phyloP scores from a whole-genome alignment of 2,888 invertebrate genomes.

The Phortica magna region DNA sequence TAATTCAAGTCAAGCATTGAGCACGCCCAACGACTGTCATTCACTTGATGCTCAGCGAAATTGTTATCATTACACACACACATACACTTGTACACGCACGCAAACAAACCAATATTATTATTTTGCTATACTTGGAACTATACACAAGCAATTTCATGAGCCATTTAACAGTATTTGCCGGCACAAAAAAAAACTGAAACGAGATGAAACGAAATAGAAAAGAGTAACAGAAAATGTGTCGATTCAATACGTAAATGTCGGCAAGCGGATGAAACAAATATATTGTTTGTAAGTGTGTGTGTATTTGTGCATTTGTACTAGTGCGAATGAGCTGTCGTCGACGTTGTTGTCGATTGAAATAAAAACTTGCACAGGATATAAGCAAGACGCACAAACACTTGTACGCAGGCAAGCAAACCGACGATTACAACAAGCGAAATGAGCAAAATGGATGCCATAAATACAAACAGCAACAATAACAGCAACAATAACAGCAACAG shows the following conservation, averaged over 20 bases:
- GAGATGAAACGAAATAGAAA: slow-evolving; percentile 6
- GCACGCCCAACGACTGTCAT: background rate
- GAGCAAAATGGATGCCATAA: background rate
- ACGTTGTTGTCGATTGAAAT: slow-evolving; percentile 61
- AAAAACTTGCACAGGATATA: slow-evolving; percentile 56
- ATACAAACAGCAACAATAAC: background rate
- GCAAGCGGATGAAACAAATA: slow-evolving; percentile 22
- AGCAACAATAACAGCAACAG: background rate
- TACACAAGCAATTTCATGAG: slow-evolving; percentile 66
- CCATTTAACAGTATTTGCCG: slow-evolving; percentile 66
- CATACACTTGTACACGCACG: slow-evolving; percentile 23
- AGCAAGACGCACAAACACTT: slow-evolving; percentile 35
- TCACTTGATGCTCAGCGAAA: background rate
- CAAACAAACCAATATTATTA: slow-evolving; percentile 23
- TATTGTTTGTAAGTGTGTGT: slow-evolving; percentile 10
- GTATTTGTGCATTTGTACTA: slow-evolving; percentile 34
- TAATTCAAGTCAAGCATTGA: background rate
- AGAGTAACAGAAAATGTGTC: background rate
- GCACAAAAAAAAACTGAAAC: slow-evolving; percentile 34
- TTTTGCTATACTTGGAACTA: slow-evolving; percentile 22
- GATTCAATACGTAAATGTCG: slow-evolving; percentile 21
- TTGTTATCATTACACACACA: slow-evolving; percentile 32
- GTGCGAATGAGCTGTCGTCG: slow-evolving; percentile 50
- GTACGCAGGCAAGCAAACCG: background rate
- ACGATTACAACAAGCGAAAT: slow-evolving; percentile 2